phyloP scores from a whole-genome alignment of 2,113 vertebrate genomes.

The Pseudopipra pipra region DNA sequence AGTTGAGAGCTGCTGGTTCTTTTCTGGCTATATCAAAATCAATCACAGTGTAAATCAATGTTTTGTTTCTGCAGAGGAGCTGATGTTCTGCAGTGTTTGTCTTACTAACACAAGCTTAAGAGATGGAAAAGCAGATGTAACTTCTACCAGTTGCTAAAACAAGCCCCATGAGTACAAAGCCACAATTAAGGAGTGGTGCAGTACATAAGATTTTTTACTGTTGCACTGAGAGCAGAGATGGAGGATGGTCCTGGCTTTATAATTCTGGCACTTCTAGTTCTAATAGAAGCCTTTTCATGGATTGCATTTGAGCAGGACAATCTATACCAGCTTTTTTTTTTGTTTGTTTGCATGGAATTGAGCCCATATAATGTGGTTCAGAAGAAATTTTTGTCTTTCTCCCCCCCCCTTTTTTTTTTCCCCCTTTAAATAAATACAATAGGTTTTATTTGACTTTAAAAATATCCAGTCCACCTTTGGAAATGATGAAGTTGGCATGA shows the following conservation, averaged over 20 bases:
- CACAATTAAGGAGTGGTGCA: background rate
- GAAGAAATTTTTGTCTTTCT: background rate
- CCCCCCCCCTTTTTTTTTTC: background rate
- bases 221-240: background rate
- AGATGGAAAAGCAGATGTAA: background rate
- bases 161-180: background rate
- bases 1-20: background rate
- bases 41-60: background rate
- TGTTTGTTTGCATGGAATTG: background rate
- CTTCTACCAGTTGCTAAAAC: conserved; percentile 8
- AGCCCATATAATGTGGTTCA: background rate
- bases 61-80: background rate
- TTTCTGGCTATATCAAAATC: background rate
- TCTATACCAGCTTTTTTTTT: background rate
- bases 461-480: background rate
- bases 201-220: background rate
- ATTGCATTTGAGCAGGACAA: background rate
- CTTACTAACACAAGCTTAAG: background rate
- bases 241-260: background rate
- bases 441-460: background rate
- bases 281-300: background rate
- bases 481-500: background rate
- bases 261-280: background rate
- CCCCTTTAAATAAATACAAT: background rate
- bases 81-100: background rate